A percentile compares a stretch with the other conserved stretches of the same genome.
These are phyloP conservation scores for Rallus limicola DNA, from an alignment of 2,113 vertebrate genomes.

Conservation along the genomic window DNA sequence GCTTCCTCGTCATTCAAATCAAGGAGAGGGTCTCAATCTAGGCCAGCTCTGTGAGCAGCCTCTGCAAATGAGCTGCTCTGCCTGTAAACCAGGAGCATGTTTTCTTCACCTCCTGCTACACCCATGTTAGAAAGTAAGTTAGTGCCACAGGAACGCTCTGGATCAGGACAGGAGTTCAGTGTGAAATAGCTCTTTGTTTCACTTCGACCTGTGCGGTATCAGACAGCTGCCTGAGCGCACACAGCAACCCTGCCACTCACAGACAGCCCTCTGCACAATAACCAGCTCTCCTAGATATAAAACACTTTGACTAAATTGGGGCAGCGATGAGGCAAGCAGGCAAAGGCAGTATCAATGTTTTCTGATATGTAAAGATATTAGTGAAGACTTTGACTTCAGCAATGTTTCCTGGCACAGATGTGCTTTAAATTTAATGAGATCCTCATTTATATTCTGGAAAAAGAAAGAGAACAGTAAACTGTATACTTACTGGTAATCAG, in stretches of 20 bases:
- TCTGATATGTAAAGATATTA: conserved; percentile 45
- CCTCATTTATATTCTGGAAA: conserved; percentile 48
- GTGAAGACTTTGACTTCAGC: conserved; percentile 46
- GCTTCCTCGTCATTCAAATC: background rate
- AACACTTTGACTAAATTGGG: conserved; percentile 41
- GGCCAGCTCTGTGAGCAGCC: background rate
- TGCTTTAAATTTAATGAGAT: conserved; percentile 70
- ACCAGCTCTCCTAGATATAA: background rate
- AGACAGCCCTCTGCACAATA: background rate
- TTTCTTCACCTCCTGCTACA: background rate
- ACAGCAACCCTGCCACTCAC: background rate
- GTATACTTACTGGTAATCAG: background rate
- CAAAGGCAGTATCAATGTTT: conserved; percentile 12
- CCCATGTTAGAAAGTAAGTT: background rate
- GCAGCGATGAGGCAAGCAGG: conserved; percentile 30
- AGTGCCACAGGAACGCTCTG: background rate
- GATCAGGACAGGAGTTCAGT: background rate
- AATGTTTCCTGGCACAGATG: conserved; percentile 40
- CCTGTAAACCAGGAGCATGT: background rate
- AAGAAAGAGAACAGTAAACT: conserved; percentile 3
- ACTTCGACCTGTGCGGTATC: background rate
- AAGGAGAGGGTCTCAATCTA: background rate
- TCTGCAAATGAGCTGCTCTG: background rate
- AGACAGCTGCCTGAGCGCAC: background rate
- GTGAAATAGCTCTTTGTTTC: background rate